Evolutionary conservation across 2,797 vertebrate genomes (phyloP).

Genomic region (Sebastolobus altivelis): DNA sequence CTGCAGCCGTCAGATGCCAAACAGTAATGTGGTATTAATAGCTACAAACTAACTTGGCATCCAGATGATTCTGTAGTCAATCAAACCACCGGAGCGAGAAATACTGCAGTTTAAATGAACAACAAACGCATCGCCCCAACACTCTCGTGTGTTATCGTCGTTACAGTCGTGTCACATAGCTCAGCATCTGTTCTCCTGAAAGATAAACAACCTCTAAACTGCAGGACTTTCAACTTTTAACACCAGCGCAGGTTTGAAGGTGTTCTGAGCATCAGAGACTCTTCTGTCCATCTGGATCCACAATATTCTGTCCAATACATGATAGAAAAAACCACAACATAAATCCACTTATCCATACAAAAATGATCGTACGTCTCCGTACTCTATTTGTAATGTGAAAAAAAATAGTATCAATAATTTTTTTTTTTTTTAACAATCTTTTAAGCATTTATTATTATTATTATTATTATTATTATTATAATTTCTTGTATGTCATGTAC

Average conservation of each 20-base stretch:
- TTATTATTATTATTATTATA: neutral
- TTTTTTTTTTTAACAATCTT: neutral
- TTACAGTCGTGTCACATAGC: neutral
- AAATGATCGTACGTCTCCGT: neutral
- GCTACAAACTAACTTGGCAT: neutral
- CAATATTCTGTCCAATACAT: neutral
- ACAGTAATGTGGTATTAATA: neutral
- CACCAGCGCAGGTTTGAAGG: neutral
- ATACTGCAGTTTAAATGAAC: neutral
- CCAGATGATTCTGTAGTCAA: neutral
- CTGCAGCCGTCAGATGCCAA: neutral
- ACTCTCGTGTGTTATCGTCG: neutral
- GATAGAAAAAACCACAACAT: too few relatives aligned
- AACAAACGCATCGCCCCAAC: neutral
- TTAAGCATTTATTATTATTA: neutral
- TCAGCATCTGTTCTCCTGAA: constrained; percentile 5
- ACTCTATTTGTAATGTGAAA: neutral
- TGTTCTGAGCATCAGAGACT: neutral
- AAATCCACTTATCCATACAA: neutral
- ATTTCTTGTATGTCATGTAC: neutral
- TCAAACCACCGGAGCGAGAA: neutral
- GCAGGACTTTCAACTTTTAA: neutral
- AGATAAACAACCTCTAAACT: neutral
- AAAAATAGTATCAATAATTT: neutral
- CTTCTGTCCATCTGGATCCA: neutral